Evolutionary conservation across 2,888 invertebrate species (phyloP), one percentile per base, ranked within the genome.

Genomic region (Acrocyrtus sp.): DNA sequence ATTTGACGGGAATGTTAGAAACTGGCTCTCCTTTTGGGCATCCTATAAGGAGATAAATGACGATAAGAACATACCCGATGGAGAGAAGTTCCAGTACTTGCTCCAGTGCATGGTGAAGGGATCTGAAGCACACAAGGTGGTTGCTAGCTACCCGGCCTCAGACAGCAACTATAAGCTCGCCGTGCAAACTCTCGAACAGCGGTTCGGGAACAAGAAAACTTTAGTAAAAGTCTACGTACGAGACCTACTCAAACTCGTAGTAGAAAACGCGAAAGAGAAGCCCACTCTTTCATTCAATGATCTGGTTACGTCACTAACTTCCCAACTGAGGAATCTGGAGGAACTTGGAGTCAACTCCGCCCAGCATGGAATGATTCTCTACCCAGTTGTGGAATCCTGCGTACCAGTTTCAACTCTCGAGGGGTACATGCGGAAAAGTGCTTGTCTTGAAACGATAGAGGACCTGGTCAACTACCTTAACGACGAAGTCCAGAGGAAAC

Each of bases 381-480:
- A 61, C n/a, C 70, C 70, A 3, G 34, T 62, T 3, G 70, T 63
- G 15, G 70, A 62, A 19, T 43, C 47, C 5, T 70, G 63, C 17
- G 19, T 63, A 10, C 70, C 54, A 10, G 3, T n/a, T n/a, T n/a
- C n/a, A n/a, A n/a, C n/a, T n/a, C n/a, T n/a, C n/a, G n/a, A n/a
- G n/a, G n/a, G n/a, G n/a, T n/a, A n/a, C n/a, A n/a, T n/a, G n/a
- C n/a, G n/a, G n/a, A n/a, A n/a, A n/a, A n/a, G n/a, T n/a, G n/a
- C n/a, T n/a, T n/a, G n/a, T n/a, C n/a, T n/a, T n/a, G n/a, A n/a
- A n/a, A n/a, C n/a, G n/a, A n/a, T n/a, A n/a, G n/a, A n/a, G n/a
- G n/a, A n/a, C n/a, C n/a, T n/a, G n/a, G n/a, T n/a, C n/a, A n/a
- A n/a, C n/a, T n/a, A n/a, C n/a, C n/a, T n/a, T n/a, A n/a, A n/a